phyloP scores from a whole-genome alignment of 2,113 vertebrate genomes.

The Pholis gunnellus region DNA sequence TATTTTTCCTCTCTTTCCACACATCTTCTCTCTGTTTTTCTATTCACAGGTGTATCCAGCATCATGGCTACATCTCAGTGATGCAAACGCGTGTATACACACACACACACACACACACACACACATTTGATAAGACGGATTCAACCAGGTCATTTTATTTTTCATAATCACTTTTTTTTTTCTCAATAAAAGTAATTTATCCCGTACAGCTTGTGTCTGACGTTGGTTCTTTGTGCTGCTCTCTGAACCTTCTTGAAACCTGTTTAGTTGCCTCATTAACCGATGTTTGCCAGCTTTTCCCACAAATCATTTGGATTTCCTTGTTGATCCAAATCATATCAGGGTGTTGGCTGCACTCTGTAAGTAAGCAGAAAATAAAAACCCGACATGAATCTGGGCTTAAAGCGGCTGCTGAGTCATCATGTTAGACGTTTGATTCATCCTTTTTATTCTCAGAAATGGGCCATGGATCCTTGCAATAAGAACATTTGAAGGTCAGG shows the following conservation, averaged over 20 bases:
- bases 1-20: not conserved
- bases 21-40: not conserved
- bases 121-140: conserved; percentile 6
- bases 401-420: not conserved
- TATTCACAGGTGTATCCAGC: conserved; percentile 84
- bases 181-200: conserved; percentile 80
- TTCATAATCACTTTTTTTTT: conserved; percentile 45
- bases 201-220: conserved; percentile 27
- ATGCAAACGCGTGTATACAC: conserved; percentile 38
- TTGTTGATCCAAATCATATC: not conserved
- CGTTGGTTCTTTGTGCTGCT: conserved; percentile 1
- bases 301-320: not conserved
- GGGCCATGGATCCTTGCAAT: not conserved
- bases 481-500: not conserved
- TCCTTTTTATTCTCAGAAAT: not conserved
- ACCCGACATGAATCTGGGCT: not conserved
- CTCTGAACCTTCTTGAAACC: not conserved
- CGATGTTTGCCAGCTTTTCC: not conserved
- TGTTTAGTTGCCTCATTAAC: not conserved
- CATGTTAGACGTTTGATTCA: not conserved
- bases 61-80: conserved; percentile 95
- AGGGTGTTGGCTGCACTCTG: not conserved
- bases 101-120: not conserved
- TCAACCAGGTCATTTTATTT: conserved; percentile 18
- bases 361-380: not conserved